Evolutionary conservation across 2,888 invertebrate species (phyloP).

Genomic region (Pammene aurita): DNA sequence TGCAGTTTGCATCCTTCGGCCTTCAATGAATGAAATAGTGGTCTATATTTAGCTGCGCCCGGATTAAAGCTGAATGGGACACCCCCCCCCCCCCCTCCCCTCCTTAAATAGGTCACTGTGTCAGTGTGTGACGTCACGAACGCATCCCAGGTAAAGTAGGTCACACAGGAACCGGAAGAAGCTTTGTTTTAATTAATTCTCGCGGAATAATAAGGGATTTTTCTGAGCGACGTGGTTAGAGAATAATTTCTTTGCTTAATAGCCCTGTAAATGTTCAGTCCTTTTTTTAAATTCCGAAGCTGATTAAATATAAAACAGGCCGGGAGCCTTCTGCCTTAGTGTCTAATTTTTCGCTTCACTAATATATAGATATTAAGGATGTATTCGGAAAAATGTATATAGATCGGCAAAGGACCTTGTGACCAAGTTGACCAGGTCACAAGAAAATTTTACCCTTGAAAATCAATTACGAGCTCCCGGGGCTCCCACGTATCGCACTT

Average conservation of each 20-base stretch:
- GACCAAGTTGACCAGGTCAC: too few relatives aligned
- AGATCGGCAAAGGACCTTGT: too few relatives aligned
- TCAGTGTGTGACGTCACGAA: conserved; percentile 69
- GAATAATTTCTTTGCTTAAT: conserved; percentile 5
- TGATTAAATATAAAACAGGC: neutral
- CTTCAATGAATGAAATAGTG: conserved; percentile 75
- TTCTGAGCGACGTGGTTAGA: neutral
- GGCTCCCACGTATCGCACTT: too few relatives aligned
- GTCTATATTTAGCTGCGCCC: conserved; percentile 60
- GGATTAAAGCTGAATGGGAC: conserved; percentile 74
- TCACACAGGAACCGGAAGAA: conserved; percentile 29
- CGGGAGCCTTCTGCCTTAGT: neutral
- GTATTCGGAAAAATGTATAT: neutral
- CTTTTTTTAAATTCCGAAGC: neutral
- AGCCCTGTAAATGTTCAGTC: neutral
- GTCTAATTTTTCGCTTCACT: neutral
- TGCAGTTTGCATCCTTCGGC: conserved; percentile 45
- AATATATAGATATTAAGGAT: neutral
- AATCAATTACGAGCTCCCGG: too few relatives aligned
- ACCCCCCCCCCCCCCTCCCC: conserved; percentile 54
- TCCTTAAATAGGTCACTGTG: conserved; percentile 74
- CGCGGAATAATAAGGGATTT: conserved; percentile 27
- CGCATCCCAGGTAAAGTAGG: conserved; percentile 43
- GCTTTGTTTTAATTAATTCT: conserved; percentile 36
- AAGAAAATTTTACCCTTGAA: too few relatives aligned